These are phyloP conservation scores for Chrysolina americana DNA, from an alignment of 2,888 invertebrate genomes.

Conservation along the genomic window DNA sequence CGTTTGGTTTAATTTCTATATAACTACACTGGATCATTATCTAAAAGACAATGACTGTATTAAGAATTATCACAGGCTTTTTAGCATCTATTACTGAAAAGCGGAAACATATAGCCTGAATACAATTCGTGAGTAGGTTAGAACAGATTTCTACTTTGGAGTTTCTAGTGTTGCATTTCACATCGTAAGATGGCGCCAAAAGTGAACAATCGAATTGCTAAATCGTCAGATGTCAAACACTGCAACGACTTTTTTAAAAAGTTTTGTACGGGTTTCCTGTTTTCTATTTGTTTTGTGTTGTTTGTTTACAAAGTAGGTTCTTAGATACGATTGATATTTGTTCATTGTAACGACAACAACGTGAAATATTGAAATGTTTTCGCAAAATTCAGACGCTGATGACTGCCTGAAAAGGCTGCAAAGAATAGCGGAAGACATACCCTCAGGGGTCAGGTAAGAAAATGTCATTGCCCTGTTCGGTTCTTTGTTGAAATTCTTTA, in stretches of 20 bases:
- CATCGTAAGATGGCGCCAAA: not conserved
- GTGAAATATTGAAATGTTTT: constrained; percentile 32
- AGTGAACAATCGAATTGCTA: constrained; percentile 6
- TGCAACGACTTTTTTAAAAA: constrained; percentile 37
- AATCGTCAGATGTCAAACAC: constrained; percentile 23
- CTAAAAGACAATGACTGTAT: no score
- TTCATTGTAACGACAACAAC: constrained; percentile 9
- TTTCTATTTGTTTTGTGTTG: constrained; percentile 19
- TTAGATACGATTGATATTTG: constrained; percentile 14
- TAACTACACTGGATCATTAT: no score
- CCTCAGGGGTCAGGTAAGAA: constrained; percentile 60
- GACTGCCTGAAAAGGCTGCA: constrained; percentile 45
- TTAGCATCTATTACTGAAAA: not conserved
- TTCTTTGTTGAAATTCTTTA: constrained; percentile 62
- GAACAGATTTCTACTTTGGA: not conserved
- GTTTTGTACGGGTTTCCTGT: constrained; percentile 23
- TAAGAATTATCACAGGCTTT: no score
- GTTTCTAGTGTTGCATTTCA: not conserved
- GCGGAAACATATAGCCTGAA: not conserved
- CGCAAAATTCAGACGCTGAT: constrained; percentile 34
- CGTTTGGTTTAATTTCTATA: no score
- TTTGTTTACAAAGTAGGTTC: constrained; percentile 3
- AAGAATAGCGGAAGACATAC: constrained; percentile 55
- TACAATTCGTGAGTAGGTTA: no score
- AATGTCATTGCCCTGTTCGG: constrained; percentile 62